Base-by-base conservation (phyloP, 2,888 invertebrate species). In the Hemicrepidius hirtus region DNA sequence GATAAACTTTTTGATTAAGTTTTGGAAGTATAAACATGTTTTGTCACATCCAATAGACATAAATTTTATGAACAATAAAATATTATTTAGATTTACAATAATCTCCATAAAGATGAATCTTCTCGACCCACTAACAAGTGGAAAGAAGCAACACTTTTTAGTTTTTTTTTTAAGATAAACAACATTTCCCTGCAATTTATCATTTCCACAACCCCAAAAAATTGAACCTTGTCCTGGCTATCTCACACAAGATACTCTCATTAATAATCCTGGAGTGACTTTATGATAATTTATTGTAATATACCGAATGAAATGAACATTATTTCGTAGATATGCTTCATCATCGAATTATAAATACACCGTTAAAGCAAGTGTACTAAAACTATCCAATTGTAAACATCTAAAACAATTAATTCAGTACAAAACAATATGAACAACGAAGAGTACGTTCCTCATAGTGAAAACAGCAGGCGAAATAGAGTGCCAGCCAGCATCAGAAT, bases 401-500 rank as follows among this genome's bases (percentile, higher is more conserved):
- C n/a, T n/a, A n/a, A n/a, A n/a, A n/a, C n/a, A n/a, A n/a, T n/a
- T 18, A 46, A 3, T 46, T 46, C 20, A 46, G 20, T 32, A 9
- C 20, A 18, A 3, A 46, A 46, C 46, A 46, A 20, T 46, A 46
- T 13, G 46, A 46, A 18, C 18, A 16, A 18, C 13, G 6, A 16
- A 46, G 53, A 16, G 18, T 21, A 6, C 53, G 53, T 24, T 53
- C 28, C 28, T 53, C 46, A 18, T 53, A 53, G 28, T 53, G 32
- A 53, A 53, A 53, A 53, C 53, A 53, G 20, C 53, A 28, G 28
- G 28, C 46, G 46, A 28, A 65, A 53, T 53, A 37, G 35, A 50
- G 65, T 64, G 64, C 64, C 49, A 64, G 64, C 64, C 49, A 24
- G 49, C 49, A 64, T 50, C 49, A 65, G 65, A 65, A 53, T 65